Evolutionary conservation across 2,113 vertebrate species (phyloP), one percentile per base, ranked within the genome.

Genomic region (Ondatra zibethicus): DNA sequence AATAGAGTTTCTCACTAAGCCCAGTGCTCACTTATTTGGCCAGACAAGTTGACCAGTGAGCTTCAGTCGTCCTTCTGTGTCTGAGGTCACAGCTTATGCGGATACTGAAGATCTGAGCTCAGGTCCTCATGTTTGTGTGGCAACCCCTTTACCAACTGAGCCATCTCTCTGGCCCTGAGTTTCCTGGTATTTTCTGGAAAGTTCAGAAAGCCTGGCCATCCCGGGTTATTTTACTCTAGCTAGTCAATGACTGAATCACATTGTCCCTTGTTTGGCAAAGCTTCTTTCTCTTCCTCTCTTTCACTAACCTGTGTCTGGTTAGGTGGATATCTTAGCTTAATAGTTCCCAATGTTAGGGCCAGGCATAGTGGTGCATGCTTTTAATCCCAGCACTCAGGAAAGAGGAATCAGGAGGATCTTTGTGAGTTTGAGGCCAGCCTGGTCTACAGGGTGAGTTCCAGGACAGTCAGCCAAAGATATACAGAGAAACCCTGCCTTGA

Each of bases 221-320:
- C 23, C 25, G 42, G 39, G 12, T 25, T 88, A 11, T 66, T 80
- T 89, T 27, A 10, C 13, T 89, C 33, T 47, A 33, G 61, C 36
- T 82, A 31, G 39, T 36, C 2, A 3, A 13, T 50, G 45, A 36
- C 73, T 10, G 16, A 45, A 78, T 6, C 19, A 7, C 39, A 7
- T 78, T 50, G 65, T 75, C 70, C 55, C 42, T 21, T 25, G 81
- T 39, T 92, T 61, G 5, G 12, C 72, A 72, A 0, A 4, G 9
- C 6, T 0, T 0, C 52, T 0, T 55, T 17, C 10, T 36, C 25
- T 42, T 36, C 45, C 1, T 0, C 21, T 6, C 7, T 4, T 33
- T 33, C 1, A 1, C 47, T 33, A 13, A 31, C 27, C 23, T 45
- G 29, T 47, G 0, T 52, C 65, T 81, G 45, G 5, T 36, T 72